Evolutionary conservation across 2,888 invertebrate genomes (phyloP).

Genomic region (Oscheius sp.): DNA sequence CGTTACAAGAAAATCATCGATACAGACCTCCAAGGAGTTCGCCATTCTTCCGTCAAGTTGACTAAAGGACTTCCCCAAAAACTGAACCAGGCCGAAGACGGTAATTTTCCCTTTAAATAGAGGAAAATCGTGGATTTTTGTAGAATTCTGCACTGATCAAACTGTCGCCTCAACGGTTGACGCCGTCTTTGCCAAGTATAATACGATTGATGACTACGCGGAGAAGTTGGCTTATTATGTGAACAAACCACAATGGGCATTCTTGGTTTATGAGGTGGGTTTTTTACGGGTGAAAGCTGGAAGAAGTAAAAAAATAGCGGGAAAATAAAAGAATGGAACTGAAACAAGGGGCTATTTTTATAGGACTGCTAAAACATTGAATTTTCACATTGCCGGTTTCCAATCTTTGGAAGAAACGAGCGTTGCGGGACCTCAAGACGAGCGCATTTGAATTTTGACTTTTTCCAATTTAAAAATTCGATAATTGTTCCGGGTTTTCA

Average conservation of each 20-base stretch:
- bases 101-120: neutral
- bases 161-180: constrained; percentile 43
- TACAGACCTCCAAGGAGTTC: constrained; percentile 9
- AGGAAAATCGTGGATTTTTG: neutral
- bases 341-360: too few relatives aligned
- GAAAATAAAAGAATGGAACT: too few relatives aligned
- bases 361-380: too few relatives aligned
- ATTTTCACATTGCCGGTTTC: too few relatives aligned
- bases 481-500: too few relatives aligned
- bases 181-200: constrained; percentile 46
- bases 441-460: too few relatives aligned
- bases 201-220: constrained; percentile 41
- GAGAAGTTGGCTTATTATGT: constrained; percentile 47
- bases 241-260: constrained; percentile 58
- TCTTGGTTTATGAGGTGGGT: constrained; percentile 46
- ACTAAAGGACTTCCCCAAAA: constrained; percentile 6
- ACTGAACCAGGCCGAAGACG: neutral
- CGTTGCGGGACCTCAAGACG: too few relatives aligned
- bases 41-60: neutral
- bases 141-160: constrained; percentile 52
- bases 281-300: too few relatives aligned
- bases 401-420: too few relatives aligned
- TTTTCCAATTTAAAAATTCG: too few relatives aligned
- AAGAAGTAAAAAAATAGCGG: too few relatives aligned
- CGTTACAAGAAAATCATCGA: constrained; percentile 15